Base-by-base conservation (phyloP, 2,797 vertebrate genomes). In the Melanotaenia boesemani region DNA sequence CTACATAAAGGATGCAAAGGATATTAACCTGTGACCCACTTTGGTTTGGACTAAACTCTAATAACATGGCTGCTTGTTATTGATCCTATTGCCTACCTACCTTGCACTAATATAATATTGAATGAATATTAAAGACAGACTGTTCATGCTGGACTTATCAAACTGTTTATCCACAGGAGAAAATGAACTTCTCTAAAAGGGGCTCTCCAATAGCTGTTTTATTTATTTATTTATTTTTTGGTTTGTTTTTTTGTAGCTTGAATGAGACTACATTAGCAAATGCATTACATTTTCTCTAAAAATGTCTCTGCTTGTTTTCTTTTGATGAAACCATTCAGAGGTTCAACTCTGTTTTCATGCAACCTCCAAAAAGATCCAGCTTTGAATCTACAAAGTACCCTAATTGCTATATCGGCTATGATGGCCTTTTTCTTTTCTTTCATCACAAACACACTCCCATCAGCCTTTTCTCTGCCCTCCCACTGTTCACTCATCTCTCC, bases 341-440 rank as follows among this genome's bases (percentile, higher is more conserved):
- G 64, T 75, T 56, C 78, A 75, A 66, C 69, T 67, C 59, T 84
- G 67, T 84, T 87, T 81, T 80, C 64, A 74, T 55, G 36, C 63
- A 76, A 44, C 73, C 79, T 72, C 72, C 8, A 66, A 76, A 48
- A 79, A 82, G 70, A 76, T 65, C 2, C 74, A 72, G 70, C 77
- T 74, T 74, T 28, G 63, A 67, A 67, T 80, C 75, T 64, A 52
- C 66, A 84, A 73, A 82, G 79, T 81, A 78, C 83, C 68, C 75
- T 87, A 91, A 90, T 89, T 88, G 84, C 81, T 63, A 41, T 62
- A 84, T 79, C 81, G 77, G 71, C 72, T 54, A 64, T 70, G 77
- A 77, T 83, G 81, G 84, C 76, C 88, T 76, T 82, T 69, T 83
- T 83, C 65, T 86, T 82, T 89, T 89, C 90, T 86, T 88, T 85